Base-by-base conservation (phyloP, 2,797 vertebrate genomes). In the Fringilla coelebs region DNA sequence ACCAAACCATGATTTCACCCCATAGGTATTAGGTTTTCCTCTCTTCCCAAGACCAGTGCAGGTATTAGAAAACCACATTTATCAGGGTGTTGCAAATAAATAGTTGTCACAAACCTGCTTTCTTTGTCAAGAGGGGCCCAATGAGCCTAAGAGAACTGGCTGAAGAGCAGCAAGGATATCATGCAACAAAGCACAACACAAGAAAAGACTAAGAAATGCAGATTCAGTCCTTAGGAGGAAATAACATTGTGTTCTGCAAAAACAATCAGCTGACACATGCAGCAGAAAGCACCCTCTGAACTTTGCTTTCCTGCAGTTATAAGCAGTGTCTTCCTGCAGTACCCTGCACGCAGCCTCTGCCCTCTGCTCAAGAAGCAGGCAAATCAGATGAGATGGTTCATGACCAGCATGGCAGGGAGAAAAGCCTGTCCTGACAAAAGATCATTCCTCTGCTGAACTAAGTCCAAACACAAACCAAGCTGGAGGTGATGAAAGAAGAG, bases 31-130 rank as follows among this genome's bases (percentile, higher is more conserved):
- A 77, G 60, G 14, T 71, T 90, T 83, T 40, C 31, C 55, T 90
- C 86, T 73, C 78, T 51, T 93, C 52, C 92, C 75, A 76, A 79
- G 41, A 61, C 17, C 45, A 66, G 31, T 22, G 26, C 25, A 86
- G 79, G 43, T 89, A 85, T 46, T 75, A 73, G 61, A 89, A 95
- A 95, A 85, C 41, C 86, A 72, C 70, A 77, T 60, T 65, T 94
- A 67, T 82, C 38, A 38, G 66, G 7, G 48, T 81, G 28, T 52
- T 90, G 71, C 49, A 89, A 73, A 77, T 61, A 71, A 63, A 67
- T 26, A 20, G 1, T 11, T 14, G 10, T 22, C 52, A 67, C 52
- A 82, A 41, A 85, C 17, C 25, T 22, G 3, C 16, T 62, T 51
- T 70, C 40, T 94, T 73, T 82, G 55, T 90, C 55, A 40, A 52